A percentile compares a stretch with the other conserved stretches of the same genome.
phyloP scores from a whole-genome alignment of 2,113 vertebrate genomes.

The Cryptotis parvus region DNA sequence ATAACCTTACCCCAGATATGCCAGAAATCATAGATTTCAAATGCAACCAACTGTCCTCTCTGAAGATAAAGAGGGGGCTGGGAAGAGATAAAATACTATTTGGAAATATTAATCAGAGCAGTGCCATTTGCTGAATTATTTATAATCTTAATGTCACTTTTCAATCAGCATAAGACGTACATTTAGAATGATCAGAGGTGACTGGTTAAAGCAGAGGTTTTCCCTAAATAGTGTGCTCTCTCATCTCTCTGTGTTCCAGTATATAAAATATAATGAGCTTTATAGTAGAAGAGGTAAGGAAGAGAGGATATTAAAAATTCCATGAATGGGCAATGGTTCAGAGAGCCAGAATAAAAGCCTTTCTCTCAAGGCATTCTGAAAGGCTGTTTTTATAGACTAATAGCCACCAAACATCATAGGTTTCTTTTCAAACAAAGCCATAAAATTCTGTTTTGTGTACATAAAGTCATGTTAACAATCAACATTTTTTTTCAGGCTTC shows the following conservation, averaged over 20 bases:
- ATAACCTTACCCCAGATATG: conserved; percentile 82
- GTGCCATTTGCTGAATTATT: conserved; percentile 65
- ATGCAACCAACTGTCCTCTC: not conserved
- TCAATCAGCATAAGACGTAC: conserved; percentile 27
- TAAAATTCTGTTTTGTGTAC: conserved; percentile 13
- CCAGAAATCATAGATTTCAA: conserved; percentile 82
- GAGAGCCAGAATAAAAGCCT: conserved; percentile 3
- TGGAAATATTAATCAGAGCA: conserved; percentile 24
- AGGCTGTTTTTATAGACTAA: not conserved
- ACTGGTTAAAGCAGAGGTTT: conserved; percentile 42
- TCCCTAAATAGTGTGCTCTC: not conserved
- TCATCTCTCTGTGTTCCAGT: not conserved
- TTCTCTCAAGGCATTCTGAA: conserved; percentile 23
- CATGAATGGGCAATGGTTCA: not conserved
- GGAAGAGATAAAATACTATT: conserved; percentile 33
- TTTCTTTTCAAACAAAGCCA: conserved; percentile 8
- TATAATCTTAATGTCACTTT: conserved; percentile 53
- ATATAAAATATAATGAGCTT: conserved; percentile 20
- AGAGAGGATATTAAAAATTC: not conserved
- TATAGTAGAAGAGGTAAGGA: conserved; percentile 12
- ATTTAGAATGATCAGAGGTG: conserved; percentile 20
- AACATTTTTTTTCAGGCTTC: conserved; percentile 8
- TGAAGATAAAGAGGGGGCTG: conserved; percentile 12
- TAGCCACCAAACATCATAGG: not conserved
- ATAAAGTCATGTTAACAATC: not conserved